phyloP scores from a whole-genome alignment of 1,140 invertebrate genomes.

The Magallana gigas region DNA sequence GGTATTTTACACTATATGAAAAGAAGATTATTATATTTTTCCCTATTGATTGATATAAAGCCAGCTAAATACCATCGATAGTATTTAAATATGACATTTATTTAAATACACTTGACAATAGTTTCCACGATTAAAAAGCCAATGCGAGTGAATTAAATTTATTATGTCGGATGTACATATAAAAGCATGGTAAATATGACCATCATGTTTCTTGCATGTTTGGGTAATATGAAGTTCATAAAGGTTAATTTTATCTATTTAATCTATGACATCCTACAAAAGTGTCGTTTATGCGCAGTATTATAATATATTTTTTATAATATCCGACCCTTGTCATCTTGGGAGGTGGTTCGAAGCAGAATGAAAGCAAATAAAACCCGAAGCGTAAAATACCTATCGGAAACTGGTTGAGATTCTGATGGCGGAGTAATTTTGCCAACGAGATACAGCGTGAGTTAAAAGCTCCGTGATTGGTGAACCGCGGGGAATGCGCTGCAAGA shows the following conservation, averaged over 20 bases:
- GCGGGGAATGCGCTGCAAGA: slow-evolving; percentile 33
- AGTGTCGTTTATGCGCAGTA: too few species aligned
- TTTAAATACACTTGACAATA: too few species aligned
- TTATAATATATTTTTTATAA: neutral
- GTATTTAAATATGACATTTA: too few species aligned
- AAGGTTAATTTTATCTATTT: neutral
- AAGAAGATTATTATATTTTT: too few species aligned
- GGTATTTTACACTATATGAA: neutral
- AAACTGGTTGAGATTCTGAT: slow-evolving; percentile 17
- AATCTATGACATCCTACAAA: too few species aligned
- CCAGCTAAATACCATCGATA: too few species aligned
- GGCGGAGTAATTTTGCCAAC: slow-evolving; percentile 36
- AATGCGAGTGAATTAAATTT: too few species aligned
- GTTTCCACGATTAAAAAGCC: too few species aligned
- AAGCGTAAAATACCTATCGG: slow-evolving; percentile 6
- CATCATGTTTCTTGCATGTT: too few species aligned
- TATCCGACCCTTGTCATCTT: neutral
- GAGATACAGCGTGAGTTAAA: slow-evolving; percentile 32
- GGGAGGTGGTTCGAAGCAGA: neutral
- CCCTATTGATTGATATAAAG: too few species aligned
- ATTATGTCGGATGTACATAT: too few species aligned
- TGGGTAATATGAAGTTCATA: neutral
- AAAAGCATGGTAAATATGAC: too few species aligned
- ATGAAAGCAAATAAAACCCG: neutral
- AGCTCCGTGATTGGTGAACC: slow-evolving; percentile 32